Percentiles rank a stretch among this genome's conserved stretches.
Conservation (phyloP, 2,797 vertebrate genomes). For the Ficedula albicollis region DNA sequence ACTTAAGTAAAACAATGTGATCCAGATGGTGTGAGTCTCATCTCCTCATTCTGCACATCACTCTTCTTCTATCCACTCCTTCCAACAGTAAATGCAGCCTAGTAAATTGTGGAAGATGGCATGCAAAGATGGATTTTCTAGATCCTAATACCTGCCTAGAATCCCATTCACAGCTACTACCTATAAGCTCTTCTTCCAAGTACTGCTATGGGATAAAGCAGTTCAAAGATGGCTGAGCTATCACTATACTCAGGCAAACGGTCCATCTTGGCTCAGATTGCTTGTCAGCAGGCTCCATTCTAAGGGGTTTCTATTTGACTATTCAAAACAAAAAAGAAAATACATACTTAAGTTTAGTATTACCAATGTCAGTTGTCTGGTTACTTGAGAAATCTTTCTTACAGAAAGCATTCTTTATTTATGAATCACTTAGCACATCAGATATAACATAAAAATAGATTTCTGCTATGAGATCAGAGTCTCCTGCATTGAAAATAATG, state of each 20-base stretch:
- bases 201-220: background rate
- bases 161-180: background rate
- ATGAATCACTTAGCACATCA: conserved; percentile 14
- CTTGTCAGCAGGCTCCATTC: background rate
- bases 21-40: background rate
- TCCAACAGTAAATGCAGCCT: background rate
- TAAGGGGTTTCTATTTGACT: background rate
- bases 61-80: background rate
- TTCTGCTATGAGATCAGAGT: background rate
- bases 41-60: background rate
- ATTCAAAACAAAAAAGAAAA: background rate
- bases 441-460: conserved; percentile 7
- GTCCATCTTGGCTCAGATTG: background rate
- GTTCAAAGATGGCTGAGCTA: background rate
- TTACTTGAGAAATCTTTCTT: background rate
- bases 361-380: background rate
- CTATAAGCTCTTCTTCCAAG: background rate
- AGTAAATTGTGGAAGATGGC: background rate
- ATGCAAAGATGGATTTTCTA: background rate
- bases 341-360: background rate
- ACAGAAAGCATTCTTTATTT: conserved; percentile 1
- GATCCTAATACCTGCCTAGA: background rate
- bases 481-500: background rate
- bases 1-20: background rate
- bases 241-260: background rate